Evolutionary conservation across 2,888 invertebrate genomes (phyloP), one percentile per base, ranked within the genome.

Genomic region (Nipponacmea schrenckii): DNA sequence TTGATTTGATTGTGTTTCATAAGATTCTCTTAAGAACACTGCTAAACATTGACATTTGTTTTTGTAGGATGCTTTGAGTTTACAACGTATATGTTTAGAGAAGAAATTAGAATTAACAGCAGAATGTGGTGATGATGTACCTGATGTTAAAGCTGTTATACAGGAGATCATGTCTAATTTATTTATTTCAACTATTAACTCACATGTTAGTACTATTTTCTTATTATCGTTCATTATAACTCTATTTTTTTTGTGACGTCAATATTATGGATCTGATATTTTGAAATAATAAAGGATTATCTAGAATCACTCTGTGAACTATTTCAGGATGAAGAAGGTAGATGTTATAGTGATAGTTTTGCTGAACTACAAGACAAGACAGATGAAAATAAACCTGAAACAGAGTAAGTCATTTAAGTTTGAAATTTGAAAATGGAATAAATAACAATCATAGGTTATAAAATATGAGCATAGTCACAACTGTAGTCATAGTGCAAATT

Each of bases 331-430:
- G 95, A 96, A 83, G 97, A 98, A 89, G 98, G 98, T 64, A 92
- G 98, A 72, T 98, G 97, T 86, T 97, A 94, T 89, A 96, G 96
- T 0, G 98, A 98, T 90, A 96, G 97, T 2, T 93, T 98, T 92
- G 94, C 95, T 0, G 98, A 98, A 86, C 26, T 92, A 90, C 88
- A 93, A 91, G 93, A 93, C 89, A 87, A 90, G 79, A 80, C 82
- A 31, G 78, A 78, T 65, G 73, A 75, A 67, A 81, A 80, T 62
- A 73, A 74, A 24, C 70, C 77, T 5, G 65, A 73, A 31, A 31
- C 31, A 63, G 75, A 77, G 74, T 81, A 72, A 72, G 76, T 76
- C 1, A 0, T 45, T 39, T 17, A 8, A n/a, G 14, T 2, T n/a
- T 1, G 17, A 50, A 50, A 50, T 31, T 31, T 31, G n/a, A n/a